Conservation (phyloP, 2,888 invertebrate genomes). For the Octonoba sinensis region DNA sequence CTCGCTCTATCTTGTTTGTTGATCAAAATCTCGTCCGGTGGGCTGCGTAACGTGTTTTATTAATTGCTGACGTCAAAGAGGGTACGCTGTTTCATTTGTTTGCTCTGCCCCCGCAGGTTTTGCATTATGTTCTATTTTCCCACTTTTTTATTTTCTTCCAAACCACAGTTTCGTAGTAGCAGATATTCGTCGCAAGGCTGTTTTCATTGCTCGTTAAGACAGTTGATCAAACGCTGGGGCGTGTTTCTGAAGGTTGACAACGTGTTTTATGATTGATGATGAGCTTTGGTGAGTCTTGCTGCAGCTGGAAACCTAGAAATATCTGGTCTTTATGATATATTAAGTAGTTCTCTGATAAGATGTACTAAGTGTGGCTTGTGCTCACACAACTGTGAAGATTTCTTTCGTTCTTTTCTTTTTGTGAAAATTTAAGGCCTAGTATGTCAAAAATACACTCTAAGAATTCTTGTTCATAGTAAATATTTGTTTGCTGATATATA, state of each 20-base stretch:
- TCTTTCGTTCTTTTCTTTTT: too few relatives aligned
- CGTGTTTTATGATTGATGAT: slow-evolving; percentile 4
- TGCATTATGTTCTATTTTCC: not conserved
- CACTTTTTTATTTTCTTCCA: too few relatives aligned
- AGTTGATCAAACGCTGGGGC: not conserved
- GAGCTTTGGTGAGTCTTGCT: not conserved
- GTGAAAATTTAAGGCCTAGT: too few relatives aligned
- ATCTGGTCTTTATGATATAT: too few relatives aligned
- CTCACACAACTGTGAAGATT: too few relatives aligned
- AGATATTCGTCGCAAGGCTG: slow-evolving; percentile 11
- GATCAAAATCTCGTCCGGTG: slow-evolving; percentile 54
- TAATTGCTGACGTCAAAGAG: slow-evolving; percentile 54
- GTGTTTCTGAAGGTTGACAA: slow-evolving; percentile 9
- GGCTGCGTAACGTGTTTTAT: slow-evolving; percentile 52
- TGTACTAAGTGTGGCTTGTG: too few relatives aligned
- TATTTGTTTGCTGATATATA: too few relatives aligned
- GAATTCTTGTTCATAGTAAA: too few relatives aligned
- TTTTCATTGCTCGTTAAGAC: slow-evolving; percentile 5
- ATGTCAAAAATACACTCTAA: too few relatives aligned
- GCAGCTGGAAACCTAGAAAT: not conserved
- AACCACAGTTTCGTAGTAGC: too few relatives aligned
- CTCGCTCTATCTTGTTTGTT: slow-evolving; percentile 36
- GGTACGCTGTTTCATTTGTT: slow-evolving; percentile 50
- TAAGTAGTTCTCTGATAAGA: too few relatives aligned
- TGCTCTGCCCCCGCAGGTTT: slow-evolving; percentile 38